Evolutionary conservation across 2,888 invertebrate species (phyloP).

Genomic region (Tiliacea aurago): DNA sequence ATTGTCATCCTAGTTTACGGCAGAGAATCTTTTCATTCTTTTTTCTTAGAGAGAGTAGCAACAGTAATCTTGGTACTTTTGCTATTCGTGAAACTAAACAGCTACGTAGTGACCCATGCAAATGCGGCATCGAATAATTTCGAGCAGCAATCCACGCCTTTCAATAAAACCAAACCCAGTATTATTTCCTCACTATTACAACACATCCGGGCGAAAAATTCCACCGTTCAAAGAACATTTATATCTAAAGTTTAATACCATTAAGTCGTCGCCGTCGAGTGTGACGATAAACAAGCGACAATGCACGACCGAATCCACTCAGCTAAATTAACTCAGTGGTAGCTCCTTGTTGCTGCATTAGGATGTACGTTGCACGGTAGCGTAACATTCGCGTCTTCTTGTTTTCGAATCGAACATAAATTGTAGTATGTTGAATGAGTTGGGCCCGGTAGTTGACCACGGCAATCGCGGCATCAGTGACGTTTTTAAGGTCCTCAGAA

Average conservation of each 20-base stretch:
- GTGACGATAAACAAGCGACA: slow-evolving; percentile 89
- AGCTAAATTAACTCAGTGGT: slow-evolving; percentile 88
- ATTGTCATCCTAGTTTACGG: background rate
- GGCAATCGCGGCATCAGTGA: background rate
- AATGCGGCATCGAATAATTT: background rate
- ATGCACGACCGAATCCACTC: slow-evolving; percentile 89
- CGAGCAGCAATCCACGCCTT: background rate
- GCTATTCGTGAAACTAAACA: background rate
- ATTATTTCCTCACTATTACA: slow-evolving; percentile 20
- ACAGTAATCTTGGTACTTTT: too few species aligned
- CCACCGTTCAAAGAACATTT: slow-evolving; percentile 74
- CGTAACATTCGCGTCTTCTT: slow-evolving; percentile 39
- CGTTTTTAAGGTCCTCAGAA: background rate
- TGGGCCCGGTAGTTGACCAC: background rate
- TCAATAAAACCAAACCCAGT: slow-evolving; percentile 21
- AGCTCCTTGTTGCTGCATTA: slow-evolving; percentile 83
- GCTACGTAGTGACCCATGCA: background rate
- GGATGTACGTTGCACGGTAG: slow-evolving; percentile 71
- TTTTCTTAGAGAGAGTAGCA: background rate
- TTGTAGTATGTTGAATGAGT: background rate
- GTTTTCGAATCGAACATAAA: background rate
- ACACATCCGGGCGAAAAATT: slow-evolving; percentile 56
- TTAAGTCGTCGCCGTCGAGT: slow-evolving; percentile 79
- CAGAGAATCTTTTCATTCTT: background rate
- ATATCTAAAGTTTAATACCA: slow-evolving; percentile 89